Base-by-base conservation (phyloP, 2,888 invertebrate species). In the Leptodirus hochenwartii region DNA sequence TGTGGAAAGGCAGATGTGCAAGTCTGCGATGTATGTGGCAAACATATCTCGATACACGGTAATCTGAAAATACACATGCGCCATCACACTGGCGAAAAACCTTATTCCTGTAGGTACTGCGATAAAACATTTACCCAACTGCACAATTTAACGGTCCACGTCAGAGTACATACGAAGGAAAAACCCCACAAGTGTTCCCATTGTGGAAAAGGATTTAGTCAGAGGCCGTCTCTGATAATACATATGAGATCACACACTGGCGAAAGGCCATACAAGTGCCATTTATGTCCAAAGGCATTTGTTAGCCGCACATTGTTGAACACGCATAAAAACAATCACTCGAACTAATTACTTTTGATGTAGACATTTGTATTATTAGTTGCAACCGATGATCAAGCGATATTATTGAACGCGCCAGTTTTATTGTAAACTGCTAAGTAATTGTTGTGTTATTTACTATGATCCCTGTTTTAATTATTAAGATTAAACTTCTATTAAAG, bases 181-280 rank as follows among this genome's bases (percentile, higher is more conserved):
- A 45, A 43, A 29, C 48, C 47, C 2, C 46, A 33, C 17, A 30
- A 28, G 8, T 45, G 45, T 29, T 22, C 35, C 4, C 30, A 43
- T 12, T 51, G 51, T 26, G 42, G 39, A 2, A 47, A 46, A 27
- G 40, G 39, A 3, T 51, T 51, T 20, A 43, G 47, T 8, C 47
- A 43, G 31, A 42, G 41, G 29, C 46, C 44, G 24, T 45, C 47
- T 2, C 35, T 51, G 4, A 47, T 43, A 14, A 43, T 45, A 25
- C 53, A 53, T 34, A 41, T 43, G 31, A 37, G 49, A 15, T 39
- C 37, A 27, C 43, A 40, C 37, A 44, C 41, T 9, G 43, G 44
- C 4, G 40, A 42, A 25, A 31, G 39, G 26, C 43, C 65, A 25
- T 61, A 63, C 50, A 59, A 61, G 33, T 44, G 43, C 23, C 32